These are phyloP conservation scores for Conops quadrifasciatus DNA, from an alignment of 2,888 invertebrate species.

Conservation along the genomic window DNA sequence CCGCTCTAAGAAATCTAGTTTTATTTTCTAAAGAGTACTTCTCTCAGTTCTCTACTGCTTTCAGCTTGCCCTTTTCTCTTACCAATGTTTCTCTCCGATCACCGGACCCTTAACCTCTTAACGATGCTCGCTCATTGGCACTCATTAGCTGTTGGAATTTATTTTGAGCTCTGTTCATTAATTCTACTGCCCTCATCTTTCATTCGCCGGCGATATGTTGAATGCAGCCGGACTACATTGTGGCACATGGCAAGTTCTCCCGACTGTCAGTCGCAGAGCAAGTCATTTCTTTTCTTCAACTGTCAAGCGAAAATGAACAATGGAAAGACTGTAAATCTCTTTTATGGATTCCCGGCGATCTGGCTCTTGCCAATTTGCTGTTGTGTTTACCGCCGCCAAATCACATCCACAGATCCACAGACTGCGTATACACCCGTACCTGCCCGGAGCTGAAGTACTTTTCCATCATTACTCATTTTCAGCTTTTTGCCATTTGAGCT, in stretches of 20 bases:
- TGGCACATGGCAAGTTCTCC: slow-evolving; percentile 17
- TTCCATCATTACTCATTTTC: slow-evolving; percentile 33
- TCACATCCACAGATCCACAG: slow-evolving; percentile 1
- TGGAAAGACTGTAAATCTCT: not conserved
- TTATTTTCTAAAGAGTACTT: too few relatives aligned
- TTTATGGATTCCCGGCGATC: not conserved
- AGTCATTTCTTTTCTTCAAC: slow-evolving; percentile 28
- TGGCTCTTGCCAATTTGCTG: not conserved
- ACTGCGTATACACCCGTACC: not conserved
- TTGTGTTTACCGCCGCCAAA: not conserved
- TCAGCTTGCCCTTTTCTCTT: not conserved
- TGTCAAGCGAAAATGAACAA: slow-evolving; percentile 1
- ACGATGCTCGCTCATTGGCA: slow-evolving; percentile 18
- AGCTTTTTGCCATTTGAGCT: slow-evolving; percentile 14
- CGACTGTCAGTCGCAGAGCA: slow-evolving; percentile 28
- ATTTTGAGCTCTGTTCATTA: slow-evolving; percentile 27
- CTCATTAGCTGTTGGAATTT: slow-evolving; percentile 26
- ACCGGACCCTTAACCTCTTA: slow-evolving; percentile 11
- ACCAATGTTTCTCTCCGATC: not conserved
- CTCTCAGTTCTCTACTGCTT: not conserved
- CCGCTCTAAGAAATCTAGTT: too few relatives aligned
- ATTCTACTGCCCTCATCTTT: slow-evolving; percentile 4
- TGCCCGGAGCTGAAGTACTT: slow-evolving; percentile 2
- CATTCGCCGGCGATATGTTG: slow-evolving; percentile 18
- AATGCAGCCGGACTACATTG: not conserved